phyloP scores from a whole-genome alignment of 1,140 invertebrate genomes.

The Drosophila subpulchrella region DNA sequence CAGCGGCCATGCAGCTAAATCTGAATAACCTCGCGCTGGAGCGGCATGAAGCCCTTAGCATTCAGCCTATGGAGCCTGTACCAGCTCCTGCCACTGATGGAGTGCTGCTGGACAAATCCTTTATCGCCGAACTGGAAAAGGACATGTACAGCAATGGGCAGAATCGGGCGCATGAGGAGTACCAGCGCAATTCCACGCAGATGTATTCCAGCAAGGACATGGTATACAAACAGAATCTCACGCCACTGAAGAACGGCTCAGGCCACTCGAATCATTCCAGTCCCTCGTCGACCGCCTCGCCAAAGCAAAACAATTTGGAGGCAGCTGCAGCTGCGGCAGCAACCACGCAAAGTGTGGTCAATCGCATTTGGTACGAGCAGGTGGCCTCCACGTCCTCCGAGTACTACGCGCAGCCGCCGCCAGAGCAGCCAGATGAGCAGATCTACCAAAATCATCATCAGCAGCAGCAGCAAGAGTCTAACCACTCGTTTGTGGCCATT shows the following conservation, averaged over 20 bases:
- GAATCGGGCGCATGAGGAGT: conserved; percentile 72
- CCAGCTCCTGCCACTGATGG: conserved; percentile 34
- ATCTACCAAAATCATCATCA: conserved; percentile 69
- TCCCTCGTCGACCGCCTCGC: conserved; percentile 54
- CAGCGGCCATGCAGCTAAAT: conserved; percentile 65
- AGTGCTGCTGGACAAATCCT: conserved; percentile 85
- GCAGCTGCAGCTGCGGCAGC: conserved; percentile 29
- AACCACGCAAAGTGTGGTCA: conserved; percentile 82
- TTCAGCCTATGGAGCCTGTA: conserved; percentile 3
- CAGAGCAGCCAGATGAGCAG: conserved; percentile 50
- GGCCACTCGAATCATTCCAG: conserved; percentile 63
- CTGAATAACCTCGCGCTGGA: conserved; percentile 67
- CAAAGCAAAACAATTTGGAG: conserved; percentile 69
- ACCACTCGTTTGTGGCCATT: conserved; percentile 81
- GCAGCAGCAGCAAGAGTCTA: conserved; percentile 44
- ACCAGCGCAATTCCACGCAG: conserved; percentile 85
- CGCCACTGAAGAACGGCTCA: conserved; percentile 70
- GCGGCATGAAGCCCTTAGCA: conserved; percentile 7
- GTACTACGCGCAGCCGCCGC: conserved; percentile 68
- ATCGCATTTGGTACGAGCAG: conserved; percentile 85
- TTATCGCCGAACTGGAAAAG: conserved; percentile 88
- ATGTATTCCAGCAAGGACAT: conserved; percentile 83
- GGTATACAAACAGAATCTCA: conserved; percentile 77
- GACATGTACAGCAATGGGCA: conserved; percentile 84
- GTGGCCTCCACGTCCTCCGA: conserved; percentile 58